Percentiles rank a stretch among this genome's conserved stretches.
Evolutionary conservation across 1,140 invertebrate species (phyloP).

Genomic region (Drosophila arizonae): DNA sequence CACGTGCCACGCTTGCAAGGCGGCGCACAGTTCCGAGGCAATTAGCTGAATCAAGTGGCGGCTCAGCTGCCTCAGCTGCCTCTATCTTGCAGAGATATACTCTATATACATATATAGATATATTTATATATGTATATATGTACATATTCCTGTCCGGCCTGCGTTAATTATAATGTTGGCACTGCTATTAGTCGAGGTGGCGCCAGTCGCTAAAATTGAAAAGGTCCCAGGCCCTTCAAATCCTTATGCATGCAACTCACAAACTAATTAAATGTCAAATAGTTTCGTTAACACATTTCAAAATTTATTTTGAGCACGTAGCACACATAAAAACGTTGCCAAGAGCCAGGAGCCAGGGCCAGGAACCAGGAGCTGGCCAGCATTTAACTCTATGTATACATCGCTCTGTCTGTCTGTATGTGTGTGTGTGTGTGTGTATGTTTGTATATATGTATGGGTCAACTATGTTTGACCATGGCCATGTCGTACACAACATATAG

Average conservation of each 20-base stretch:
- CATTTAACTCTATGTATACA: slow-evolving; percentile 40
- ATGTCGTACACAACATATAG: slow-evolving; percentile 51
- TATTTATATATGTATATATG: slow-evolving; percentile 14
- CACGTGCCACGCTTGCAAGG: slow-evolving; percentile 42
- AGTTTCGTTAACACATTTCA: slow-evolving; percentile 82
- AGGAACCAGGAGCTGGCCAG: slow-evolving; percentile 36
- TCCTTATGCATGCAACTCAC: slow-evolving; percentile 78
- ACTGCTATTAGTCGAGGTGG: slow-evolving; percentile 55
- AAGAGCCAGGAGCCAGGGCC: slow-evolving; percentile 1
- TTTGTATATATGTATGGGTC: slow-evolving; percentile 35
- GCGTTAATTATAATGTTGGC: slow-evolving; percentile 78
- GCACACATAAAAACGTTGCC: slow-evolving; percentile 68
- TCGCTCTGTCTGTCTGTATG: not conserved
- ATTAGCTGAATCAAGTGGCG: slow-evolving; percentile 68
- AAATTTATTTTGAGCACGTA: slow-evolving; percentile 82
- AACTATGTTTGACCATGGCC: slow-evolving; percentile 53
- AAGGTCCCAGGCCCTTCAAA: slow-evolving; percentile 47
- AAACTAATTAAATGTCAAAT: slow-evolving; percentile 82
- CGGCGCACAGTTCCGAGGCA: slow-evolving; percentile 27
- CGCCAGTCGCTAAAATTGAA: slow-evolving; percentile 58
- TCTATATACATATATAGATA: not conserved
- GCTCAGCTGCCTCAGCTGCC: slow-evolving; percentile 16
- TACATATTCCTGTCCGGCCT: slow-evolving; percentile 26
- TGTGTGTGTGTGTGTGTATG: not conserved
- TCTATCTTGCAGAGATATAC: not conserved